Evolutionary conservation across 1,140 invertebrate species (phyloP), one percentile per base, ranked within the genome.

Genomic region (Idris sp.): DNA sequence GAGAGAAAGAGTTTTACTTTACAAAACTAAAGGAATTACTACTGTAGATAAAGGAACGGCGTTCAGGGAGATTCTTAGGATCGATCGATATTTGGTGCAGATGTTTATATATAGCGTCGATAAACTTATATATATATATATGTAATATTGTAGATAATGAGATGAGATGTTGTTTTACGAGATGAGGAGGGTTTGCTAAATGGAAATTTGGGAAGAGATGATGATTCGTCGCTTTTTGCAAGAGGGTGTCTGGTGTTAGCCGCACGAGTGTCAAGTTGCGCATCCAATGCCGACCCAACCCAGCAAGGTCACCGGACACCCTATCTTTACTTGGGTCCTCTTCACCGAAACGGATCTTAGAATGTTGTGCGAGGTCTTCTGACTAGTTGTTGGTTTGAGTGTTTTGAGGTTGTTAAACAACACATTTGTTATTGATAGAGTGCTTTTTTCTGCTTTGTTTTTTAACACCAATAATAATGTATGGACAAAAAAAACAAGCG

Each of bases 261-360:
- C 38, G 41, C 26, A 28, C 10, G 28, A 35, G 54, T 44, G 22
- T 4, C 40, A 48, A 36, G 31, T 43, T 22, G 38, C 11, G 38
- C 40, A 33, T 30, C 36, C 28, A 19, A 22, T 28, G 40, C 13
- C 31, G 36, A 41, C 16, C 51, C 38, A 41, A 18, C 5, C 30
- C 19, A 36, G 30, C 56, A 53, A 64, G 59, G 38, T 48, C 31
- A 33, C 43, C 41, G 16, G 53, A 40, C 51, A 54, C 41, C 62
- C 44, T 43, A 43, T 48, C 62, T 68, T 74, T 68, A 74, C 53
- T 67, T 67, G 41, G 62, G 62, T 74, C 71, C 62, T 74, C 71
- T 74, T 74, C 61, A 43, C 13, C 26, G 22, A 65, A 11, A 46
- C 40, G 14, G 22, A 36, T 25, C 16, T 38, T 30, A 22, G 31